Evolutionary conservation across 2,113 vertebrate species (phyloP), one percentile per base, ranked within the genome.

Genomic region (Delphinus delphis): DNA sequence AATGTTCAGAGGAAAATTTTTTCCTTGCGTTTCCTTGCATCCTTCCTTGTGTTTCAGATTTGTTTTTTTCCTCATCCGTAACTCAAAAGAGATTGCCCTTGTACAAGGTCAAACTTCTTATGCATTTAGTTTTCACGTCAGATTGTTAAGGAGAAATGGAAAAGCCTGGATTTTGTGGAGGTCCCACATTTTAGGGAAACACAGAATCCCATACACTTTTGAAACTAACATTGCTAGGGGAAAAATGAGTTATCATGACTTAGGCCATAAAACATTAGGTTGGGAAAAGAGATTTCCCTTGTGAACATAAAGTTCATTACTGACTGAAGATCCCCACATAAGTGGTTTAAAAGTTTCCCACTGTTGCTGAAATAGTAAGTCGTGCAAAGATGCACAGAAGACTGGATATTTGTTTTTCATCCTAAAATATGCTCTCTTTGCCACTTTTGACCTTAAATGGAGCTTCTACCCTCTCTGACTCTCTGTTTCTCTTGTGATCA

Each of bases 261-360:
- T 55, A 73, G 62, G 20, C 33, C 53, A 50, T 84, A 84, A 95
- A 92, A 38, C 17, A 50, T 44, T n/a, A 95, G 63, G 36, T 90
- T 83, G 41, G 65, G 41, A n/a, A 88, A 95, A 86, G 63, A 26
- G 21, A 58, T 80, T 91, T 96, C 63, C 63, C 53, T 74, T 79
- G 82, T 74, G 89, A 97, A 90, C 25, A 53, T 73, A 36, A 74
- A 47, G 79, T 84, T 95, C 8, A 47, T 50, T 44, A 63, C 71
- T 92, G 63, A 87, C 86, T 38, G 41, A 83, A 68, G 71, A 82
- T 60, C 82, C n/a, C 68, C 55, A 26, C 47, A 79, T 80, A 92
- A 93, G 86, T 93, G 47, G 38, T 85, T 88, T 95, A 70, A 90
- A 95, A 85, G 36, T 96, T 97, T 98, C 93, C 89, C 86, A 93